Percentiles rank a stretch among this genome's conserved stretches.
phyloP scores from a whole-genome alignment of 2,888 invertebrate species.

The Plagodis dolabraria region DNA sequence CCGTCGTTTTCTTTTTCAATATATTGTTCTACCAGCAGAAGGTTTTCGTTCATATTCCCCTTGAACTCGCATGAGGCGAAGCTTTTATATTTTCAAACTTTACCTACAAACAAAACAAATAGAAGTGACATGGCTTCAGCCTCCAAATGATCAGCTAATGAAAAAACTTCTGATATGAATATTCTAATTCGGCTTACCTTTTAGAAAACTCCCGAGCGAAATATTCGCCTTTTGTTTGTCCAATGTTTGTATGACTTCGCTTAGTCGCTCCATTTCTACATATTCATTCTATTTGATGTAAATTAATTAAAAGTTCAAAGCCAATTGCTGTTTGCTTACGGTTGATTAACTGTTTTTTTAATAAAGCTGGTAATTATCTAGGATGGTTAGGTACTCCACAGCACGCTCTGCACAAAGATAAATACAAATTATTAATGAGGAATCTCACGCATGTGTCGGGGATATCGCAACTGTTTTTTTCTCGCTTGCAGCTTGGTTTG shows the following conservation, averaged over 20 bases:
- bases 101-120: slow-evolving; percentile 10
- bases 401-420: too few relatives aligned
- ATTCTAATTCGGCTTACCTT: slow-evolving; percentile 39
- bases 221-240: slow-evolving; percentile 14
- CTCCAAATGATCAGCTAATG: slow-evolving; percentile 37
- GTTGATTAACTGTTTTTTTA: slow-evolving; percentile 47
- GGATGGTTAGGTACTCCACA: slow-evolving; percentile 11
- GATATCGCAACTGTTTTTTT: too few relatives aligned
- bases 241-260: slow-evolving; percentile 21
- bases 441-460: too few relatives aligned
- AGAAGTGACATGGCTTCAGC: slow-evolving; percentile 28
- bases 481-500: too few relatives aligned
- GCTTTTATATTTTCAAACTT: slow-evolving; percentile 4
- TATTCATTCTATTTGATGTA: slow-evolving; percentile 44
- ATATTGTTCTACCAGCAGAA: background rate
- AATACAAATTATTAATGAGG: too few relatives aligned
- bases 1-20: too few relatives aligned
- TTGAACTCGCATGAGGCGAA: slow-evolving; percentile 1
- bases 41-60: slow-evolving; percentile 3
- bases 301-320: slow-evolving; percentile 60
- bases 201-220: slow-evolving; percentile 28
- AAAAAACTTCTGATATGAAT: slow-evolving; percentile 42
- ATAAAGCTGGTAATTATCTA: slow-evolving; percentile 23
- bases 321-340: slow-evolving; percentile 49
- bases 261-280: slow-evolving; percentile 21